Evolutionary conservation across 2,797 vertebrate genomes (phyloP), one percentile per base, ranked within the genome.

Genomic region (Xiphorhynchus erythropygius): DNA sequence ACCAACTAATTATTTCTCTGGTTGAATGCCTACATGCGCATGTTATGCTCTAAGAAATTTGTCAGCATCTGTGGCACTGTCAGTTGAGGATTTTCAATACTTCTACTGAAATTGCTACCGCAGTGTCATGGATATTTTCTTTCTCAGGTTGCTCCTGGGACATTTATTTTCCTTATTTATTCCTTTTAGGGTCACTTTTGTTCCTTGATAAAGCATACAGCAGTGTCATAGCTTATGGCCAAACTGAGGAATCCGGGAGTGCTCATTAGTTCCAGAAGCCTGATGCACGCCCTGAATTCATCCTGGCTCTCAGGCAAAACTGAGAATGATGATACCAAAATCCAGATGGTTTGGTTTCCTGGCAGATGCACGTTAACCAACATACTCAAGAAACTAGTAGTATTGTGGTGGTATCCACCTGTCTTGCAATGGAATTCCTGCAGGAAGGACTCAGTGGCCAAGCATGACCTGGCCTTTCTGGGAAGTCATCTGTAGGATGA

Each of bases 361-460:
- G 33, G n/a, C 25, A 60, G 39, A 86, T 27, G 12, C 37, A 41
- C 56, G 28, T 41, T 44, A 78, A 71, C 10, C n/a, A 87, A 27
- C 4, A 18, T 5, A 32, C 11, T 77, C 33, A 56, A 60, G 64
- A 50, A 86, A 53, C 5, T 9, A 59, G 24, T 5, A 18, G 39
- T 1, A 2, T n/a, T n/a, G 37, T 7, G 8, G 30, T 23, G 35
- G 21, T 2, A 5, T 41, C 18, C 18, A 19, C 18, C 15, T 63
- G 44, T 49, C 55, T 44, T 90, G n/a, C 39, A 65, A 11, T 4
- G 25, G 46, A 83, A 21, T 4, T 91, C 32, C 41, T 44, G 44
- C 24, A 57, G 41, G 32, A 52, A 32, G 28, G 8, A 56, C 32
- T 46, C 10, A 10, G n/a, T 16, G 22, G 62, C 22, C 1, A 5